phyloP scores from a whole-genome alignment of 2,888 invertebrate genomes.

The Melieria omissa region DNA sequence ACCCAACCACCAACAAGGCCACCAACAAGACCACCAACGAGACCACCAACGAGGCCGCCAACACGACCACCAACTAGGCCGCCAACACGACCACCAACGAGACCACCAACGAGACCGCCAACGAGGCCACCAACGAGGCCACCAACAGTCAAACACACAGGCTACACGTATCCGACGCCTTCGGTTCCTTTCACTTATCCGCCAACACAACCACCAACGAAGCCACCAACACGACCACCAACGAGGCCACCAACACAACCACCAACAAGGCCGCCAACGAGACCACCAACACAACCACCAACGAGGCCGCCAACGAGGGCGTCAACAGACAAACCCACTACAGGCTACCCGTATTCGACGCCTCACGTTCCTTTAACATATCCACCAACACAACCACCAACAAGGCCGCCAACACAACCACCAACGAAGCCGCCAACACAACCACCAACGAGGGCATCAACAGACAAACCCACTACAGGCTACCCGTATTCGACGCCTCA shows the following conservation, averaged over 20 bases:
- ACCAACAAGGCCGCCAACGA: constrained; percentile 14
- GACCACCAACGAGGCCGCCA: neutral
- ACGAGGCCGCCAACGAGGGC: neutral
- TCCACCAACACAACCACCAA: neutral
- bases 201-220: constrained; percentile 22
- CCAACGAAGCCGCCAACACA: too few relatives aligned
- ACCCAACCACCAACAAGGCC: too few relatives aligned
- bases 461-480: too few relatives aligned
- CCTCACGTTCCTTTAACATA: too few relatives aligned
- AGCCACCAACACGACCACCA: too few relatives aligned
- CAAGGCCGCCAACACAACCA: too few relatives aligned
- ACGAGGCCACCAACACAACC: too few relatives aligned
- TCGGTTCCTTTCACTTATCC: constrained; percentile 29
- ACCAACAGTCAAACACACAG: neutral
- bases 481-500: constrained; percentile 42
- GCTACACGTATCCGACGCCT: constrained; percentile 34
- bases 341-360: too few relatives aligned
- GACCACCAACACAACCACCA: neutral
- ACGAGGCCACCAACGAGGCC: neutral
- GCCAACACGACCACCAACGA: neutral
- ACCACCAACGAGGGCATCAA: too few relatives aligned
- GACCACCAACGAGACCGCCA: constrained; percentile 4
- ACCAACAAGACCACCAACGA: too few relatives aligned
- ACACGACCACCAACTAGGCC: neutral
- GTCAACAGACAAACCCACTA: too few relatives aligned